Conservation (phyloP, 2,888 invertebrate species). For the Zelleria hepariella region DNA sequence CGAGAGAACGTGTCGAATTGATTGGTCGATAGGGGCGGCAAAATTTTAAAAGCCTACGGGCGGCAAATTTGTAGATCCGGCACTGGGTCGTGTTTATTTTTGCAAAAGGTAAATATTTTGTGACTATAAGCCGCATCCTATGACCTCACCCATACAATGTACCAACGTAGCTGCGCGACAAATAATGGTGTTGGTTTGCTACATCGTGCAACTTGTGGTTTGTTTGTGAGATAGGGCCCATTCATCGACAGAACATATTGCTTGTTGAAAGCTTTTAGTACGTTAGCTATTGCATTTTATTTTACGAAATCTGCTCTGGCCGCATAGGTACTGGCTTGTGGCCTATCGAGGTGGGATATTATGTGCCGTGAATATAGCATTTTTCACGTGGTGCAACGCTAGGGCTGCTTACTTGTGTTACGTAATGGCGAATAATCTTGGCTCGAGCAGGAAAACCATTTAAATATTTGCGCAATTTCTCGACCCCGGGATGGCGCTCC, state of each 20-base stretch:
- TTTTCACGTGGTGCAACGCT: conserved; percentile 3
- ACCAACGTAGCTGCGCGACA: not conserved
- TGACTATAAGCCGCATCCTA: not conserved
- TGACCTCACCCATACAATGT: not conserved
- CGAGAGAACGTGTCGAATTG: too few species aligned
- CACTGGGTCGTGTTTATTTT: too few species aligned
- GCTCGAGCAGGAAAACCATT: conserved; percentile 46
- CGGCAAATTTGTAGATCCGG: too few species aligned
- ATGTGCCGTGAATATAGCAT: not conserved
- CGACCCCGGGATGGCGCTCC: conserved; percentile 46
- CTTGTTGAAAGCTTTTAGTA: not conserved
- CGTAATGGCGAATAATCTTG: conserved; percentile 18
- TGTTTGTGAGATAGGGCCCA: not conserved
- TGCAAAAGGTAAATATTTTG: too few species aligned
- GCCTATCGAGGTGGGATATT: not conserved
- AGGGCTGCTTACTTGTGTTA: conserved; percentile 5
- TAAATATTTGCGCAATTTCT: conserved; percentile 56
- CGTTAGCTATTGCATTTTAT: not conserved
- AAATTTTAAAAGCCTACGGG: too few species aligned
- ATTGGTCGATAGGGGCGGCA: too few species aligned
- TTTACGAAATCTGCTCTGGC: not conserved
- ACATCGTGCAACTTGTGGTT: not conserved
- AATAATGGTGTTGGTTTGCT: not conserved
- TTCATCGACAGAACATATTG: not conserved
- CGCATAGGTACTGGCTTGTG: not conserved